Base-by-base conservation (phyloP, 2,888 invertebrate species). In the Panopea generosa region DNA sequence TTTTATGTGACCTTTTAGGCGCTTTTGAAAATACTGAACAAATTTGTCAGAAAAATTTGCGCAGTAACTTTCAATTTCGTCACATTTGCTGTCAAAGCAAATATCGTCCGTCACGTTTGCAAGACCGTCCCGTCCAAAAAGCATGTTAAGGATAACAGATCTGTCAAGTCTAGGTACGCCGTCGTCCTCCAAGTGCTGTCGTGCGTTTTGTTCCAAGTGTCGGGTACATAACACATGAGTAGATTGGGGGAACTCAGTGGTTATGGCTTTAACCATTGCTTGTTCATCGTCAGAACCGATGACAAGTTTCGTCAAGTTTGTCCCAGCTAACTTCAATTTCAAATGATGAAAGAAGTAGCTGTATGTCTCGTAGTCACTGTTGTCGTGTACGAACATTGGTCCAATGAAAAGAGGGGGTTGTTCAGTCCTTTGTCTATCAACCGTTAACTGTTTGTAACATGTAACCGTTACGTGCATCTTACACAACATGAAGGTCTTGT, bases 361-460 rank as follows among this genome's bases (percentile, higher is more conserved):
- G n/a, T n/a, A n/a, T n/a, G n/a, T n/a, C n/a, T n/a, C n/a, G n/a
- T n/a, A n/a, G n/a, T n/a, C n/a, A n/a, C n/a, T n/a, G n/a, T n/a
- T n/a, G n/a, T n/a, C n/a, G n/a, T n/a, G n/a, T n/a, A n/a, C 20
- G 20, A 53, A 69, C 9, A 61, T 20, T 2, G 69, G 69, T 20
- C 69, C 61, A 16, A 55, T 43, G 29, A 69, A 69, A 43, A 69
- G 2, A n/a, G 61, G 69, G 4, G 53, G 26, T 69, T 60, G 29
- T 7, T 26, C 20, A 2, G 53, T 43, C 16, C 20, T 7, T 11
- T 27, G 43, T 45, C 55, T 38, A 16, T n/a, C n/a, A 1, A 60
- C 47, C 2, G 53, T 40, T 29, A 53, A 18, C 45, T 69, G 61
- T 22, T 53, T 47, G 22, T 43, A 53, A 16, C 29, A 47, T 6